phyloP scores from a whole-genome alignment of 2,888 invertebrate species.

The Nebria salina region DNA sequence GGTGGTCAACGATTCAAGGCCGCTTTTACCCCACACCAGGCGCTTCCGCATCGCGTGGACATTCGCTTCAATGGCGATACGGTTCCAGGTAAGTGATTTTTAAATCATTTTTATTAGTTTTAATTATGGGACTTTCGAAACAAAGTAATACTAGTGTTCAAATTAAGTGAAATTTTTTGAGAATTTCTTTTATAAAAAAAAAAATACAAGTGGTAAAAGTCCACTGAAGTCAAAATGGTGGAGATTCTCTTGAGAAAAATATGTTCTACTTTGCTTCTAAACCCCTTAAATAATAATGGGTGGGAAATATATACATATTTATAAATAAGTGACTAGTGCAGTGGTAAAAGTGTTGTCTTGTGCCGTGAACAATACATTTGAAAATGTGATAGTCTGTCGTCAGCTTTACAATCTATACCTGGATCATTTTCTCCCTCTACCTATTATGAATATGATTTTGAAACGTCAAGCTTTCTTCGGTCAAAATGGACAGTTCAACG shows the following conservation, averaged over 20 bases:
- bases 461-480: constrained; percentile 41
- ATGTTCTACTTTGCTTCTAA: background rate
- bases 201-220: background rate
- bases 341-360: background rate
- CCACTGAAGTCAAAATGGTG: background rate
- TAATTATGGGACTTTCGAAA: background rate
- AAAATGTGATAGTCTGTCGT: constrained; percentile 26
- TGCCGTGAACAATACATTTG: background rate
- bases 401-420: constrained; percentile 21
- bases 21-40: constrained; percentile 90
- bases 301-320: background rate
- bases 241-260: too few relatives aligned
- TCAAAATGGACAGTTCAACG: constrained; percentile 48
- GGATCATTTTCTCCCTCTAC: constrained; percentile 38
- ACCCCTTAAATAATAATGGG: background rate
- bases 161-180: too few relatives aligned
- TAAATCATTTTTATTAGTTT: background rate
- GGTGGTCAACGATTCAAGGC: constrained; percentile 91
- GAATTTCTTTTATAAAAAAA: background rate
- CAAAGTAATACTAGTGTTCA: background rate
- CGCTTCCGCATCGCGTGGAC: constrained; percentile 86
- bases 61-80: constrained; percentile 95
- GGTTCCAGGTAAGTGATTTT: constrained; percentile 79
- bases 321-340: background rate
- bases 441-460: background rate